Evolutionary conservation across 2,888 invertebrate genomes (phyloP).

Genomic region (Dolichopus griseipennis): DNA sequence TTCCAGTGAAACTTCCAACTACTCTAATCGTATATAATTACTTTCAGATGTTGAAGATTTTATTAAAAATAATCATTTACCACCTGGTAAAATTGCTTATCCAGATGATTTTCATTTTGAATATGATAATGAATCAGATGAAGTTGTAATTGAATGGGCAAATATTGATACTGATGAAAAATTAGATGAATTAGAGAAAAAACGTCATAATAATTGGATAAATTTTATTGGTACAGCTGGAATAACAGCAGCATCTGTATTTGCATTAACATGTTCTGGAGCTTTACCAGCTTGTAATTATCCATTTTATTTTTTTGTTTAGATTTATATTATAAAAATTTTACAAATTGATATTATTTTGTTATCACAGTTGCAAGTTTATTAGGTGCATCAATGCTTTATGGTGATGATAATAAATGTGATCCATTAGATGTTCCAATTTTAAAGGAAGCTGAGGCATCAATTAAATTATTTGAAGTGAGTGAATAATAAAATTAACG

Average conservation of each 20-base stretch:
- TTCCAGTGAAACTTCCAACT: too few species aligned
- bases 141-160: background rate
- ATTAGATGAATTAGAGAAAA: background rate
- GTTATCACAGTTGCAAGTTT: background rate
- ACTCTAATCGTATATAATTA: background rate
- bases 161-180: background rate
- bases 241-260: background rate
- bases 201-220: background rate
- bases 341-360: too few species aligned
- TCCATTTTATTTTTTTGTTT: too few species aligned
- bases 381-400: background rate
- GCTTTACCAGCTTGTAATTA: slow-evolving; percentile 3
- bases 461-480: slow-evolving; percentile 2
- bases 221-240: background rate
- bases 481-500: background rate
- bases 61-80: slow-evolving; percentile 6
- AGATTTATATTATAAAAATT: background rate
- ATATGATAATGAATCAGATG: background rate
- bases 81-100: slow-evolving; percentile 9
- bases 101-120: slow-evolving; percentile 11
- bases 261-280: background rate
- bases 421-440: background rate
- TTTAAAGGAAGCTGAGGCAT: background rate
- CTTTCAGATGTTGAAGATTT: background rate
- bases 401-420: slow-evolving; percentile 8